Evolutionary conservation across 2,113 vertebrate species (phyloP).

Genomic region (Corvus hawaiiensis): DNA sequence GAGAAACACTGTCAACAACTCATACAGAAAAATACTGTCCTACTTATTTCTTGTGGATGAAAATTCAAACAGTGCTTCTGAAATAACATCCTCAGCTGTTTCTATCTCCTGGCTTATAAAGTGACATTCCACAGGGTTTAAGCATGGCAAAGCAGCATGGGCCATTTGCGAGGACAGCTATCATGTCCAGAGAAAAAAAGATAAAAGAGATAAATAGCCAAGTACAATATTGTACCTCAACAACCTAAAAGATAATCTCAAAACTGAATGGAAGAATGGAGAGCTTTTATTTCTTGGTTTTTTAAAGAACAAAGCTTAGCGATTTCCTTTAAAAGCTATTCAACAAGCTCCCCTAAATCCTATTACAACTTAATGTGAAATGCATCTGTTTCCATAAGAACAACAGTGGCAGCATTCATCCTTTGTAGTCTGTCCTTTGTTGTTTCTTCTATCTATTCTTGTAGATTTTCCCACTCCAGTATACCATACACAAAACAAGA

Average conservation of each 20-base stretch:
- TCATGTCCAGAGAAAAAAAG: constrained; percentile 34
- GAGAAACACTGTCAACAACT: not conserved
- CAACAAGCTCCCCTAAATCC: constrained; percentile 27
- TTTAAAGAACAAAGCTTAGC: constrained; percentile 12
- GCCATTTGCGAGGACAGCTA: not conserved
- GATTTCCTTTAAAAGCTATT: constrained; percentile 38
- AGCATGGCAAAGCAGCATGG: not conserved
- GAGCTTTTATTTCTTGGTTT: constrained; percentile 26
- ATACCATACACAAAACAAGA: not conserved
- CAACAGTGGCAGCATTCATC: not conserved
- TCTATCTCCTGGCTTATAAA: not conserved
- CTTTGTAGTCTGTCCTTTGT: constrained; percentile 23
- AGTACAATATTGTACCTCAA: constrained; percentile 40
- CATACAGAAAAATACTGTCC: not conserved
- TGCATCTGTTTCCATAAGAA: constrained; percentile 41
- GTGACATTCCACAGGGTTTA: constrained; percentile 35
- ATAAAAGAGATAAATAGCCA: constrained; percentile 53
- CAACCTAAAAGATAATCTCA: constrained; percentile 31
- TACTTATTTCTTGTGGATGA: not conserved
- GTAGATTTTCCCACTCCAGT: not conserved
- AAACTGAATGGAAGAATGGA: constrained; percentile 21
- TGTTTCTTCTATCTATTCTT: not conserved
- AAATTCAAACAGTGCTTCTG: not conserved
- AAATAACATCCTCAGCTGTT: constrained; percentile 18
- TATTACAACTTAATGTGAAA: constrained; percentile 18